Conservation (phyloP, 2,888 invertebrate genomes). For the Atethmia centrago region DNA sequence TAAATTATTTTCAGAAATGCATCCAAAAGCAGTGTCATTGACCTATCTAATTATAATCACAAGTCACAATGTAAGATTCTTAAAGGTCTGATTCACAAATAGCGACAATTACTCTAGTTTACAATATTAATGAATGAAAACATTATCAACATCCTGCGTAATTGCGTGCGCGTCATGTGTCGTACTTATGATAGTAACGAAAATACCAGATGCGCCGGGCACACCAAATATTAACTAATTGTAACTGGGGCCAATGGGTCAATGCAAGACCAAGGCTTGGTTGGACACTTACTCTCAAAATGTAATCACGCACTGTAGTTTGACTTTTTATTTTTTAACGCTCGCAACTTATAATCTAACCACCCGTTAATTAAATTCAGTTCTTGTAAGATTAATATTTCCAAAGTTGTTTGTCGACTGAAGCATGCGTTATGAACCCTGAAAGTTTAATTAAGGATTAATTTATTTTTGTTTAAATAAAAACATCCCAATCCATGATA, state of each 20-base stretch:
- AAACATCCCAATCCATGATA: background rate
- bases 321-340: background rate
- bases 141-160: slow-evolving; percentile 86
- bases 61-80: slow-evolving; percentile 60
- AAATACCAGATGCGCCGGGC: slow-evolving; percentile 67
- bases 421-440: background rate
- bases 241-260: slow-evolving; percentile 63
- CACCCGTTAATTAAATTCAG: background rate
- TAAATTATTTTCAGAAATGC: slow-evolving; percentile 11
- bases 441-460: background rate
- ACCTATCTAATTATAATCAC: slow-evolving; percentile 58
- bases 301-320: background rate
- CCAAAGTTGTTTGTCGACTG: background rate
- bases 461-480: background rate
- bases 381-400: background rate
- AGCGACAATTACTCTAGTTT: slow-evolving; percentile 76
- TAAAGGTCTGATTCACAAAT: slow-evolving; percentile 73
- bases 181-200: slow-evolving; percentile 62
- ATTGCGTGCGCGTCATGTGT: slow-evolving; percentile 78
- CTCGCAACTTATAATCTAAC: background rate
- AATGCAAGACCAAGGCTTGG: slow-evolving; percentile 50
- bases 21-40: slow-evolving; percentile 46
- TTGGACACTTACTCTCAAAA: background rate
- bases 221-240: slow-evolving; percentile 57
- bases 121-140: slow-evolving; percentile 80